A percentile compares a stretch with the other conserved stretches of the same genome.
Evolutionary conservation across 2,888 invertebrate genomes (phyloP).

Genomic region (Exocentrus adspersus): DNA sequence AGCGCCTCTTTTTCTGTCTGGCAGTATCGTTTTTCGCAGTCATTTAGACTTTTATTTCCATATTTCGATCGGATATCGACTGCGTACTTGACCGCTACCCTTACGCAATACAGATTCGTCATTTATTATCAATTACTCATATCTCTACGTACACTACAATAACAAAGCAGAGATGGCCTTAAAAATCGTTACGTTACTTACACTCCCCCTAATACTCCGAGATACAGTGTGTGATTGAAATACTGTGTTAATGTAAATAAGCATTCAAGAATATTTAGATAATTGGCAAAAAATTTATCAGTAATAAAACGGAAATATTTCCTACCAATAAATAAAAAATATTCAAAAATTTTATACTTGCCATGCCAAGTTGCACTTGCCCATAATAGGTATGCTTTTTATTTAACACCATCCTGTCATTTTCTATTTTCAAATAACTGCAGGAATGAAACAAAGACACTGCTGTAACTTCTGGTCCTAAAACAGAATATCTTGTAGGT

Average conservation of each 20-base stretch:
- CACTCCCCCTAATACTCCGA: not conserved
- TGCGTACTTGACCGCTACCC: too few relatives aligned
- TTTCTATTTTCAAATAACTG: slow-evolving; percentile 3
- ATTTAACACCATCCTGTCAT: slow-evolving; percentile 25
- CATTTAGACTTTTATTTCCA: slow-evolving; percentile 46
- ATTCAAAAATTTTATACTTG: slow-evolving; percentile 32
- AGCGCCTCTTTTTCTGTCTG: slow-evolving; percentile 56
- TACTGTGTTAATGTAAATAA: slow-evolving; percentile 1
- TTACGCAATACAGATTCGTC: slow-evolving; percentile 25
- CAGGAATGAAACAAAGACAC: not conserved
- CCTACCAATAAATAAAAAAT: not conserved
- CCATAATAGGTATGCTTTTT: slow-evolving; percentile 38
- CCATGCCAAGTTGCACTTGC: slow-evolving; percentile 43
- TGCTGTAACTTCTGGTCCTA: slow-evolving; percentile 5
- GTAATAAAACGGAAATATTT: not conserved
- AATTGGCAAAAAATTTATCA: not conserved
- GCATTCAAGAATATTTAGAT: not conserved
- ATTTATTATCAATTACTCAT: too few relatives aligned
- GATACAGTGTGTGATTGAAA: not conserved
- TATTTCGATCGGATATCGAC: slow-evolving; percentile 28
- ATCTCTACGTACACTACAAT: not conserved
- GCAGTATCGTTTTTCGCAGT: slow-evolving; percentile 50
- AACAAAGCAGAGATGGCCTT: not conserved
- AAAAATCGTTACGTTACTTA: not conserved
- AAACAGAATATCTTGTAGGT: not conserved